phyloP scores from a whole-genome alignment of 1,140 invertebrate species.

The Rhopalosiphum maidis region DNA sequence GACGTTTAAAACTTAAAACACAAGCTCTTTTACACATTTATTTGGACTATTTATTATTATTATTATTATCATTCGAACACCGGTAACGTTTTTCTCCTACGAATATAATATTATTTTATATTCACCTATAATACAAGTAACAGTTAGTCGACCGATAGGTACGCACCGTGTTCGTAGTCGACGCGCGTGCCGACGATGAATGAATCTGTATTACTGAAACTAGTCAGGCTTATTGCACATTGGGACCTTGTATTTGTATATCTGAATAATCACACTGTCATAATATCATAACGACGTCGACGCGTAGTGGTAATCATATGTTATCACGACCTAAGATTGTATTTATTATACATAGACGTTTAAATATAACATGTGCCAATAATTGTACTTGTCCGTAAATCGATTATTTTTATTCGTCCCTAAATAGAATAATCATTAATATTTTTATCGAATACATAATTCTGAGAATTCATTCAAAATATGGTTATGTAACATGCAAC shows the following conservation, averaged over 20 bases:
- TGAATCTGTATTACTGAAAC: background rate
- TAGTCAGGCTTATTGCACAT: background rate
- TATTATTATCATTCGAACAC: background rate
- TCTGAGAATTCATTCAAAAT: background rate
- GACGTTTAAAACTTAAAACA: background rate
- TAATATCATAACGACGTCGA: background rate
- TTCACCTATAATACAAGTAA: background rate
- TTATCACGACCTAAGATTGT: background rate
- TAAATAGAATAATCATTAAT: background rate
- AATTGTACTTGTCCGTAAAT: background rate
- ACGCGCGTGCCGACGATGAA: background rate
- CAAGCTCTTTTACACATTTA: background rate
- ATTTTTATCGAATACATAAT: background rate
- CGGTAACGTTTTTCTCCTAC: background rate
- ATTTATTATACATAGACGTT: background rate
- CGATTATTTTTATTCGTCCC: background rate
- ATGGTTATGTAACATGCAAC: background rate
- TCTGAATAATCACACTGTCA: background rate
- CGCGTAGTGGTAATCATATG: background rate
- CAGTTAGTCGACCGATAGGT: background rate
- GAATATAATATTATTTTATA: background rate
- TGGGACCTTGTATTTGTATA: background rate
- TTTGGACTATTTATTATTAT: background rate
- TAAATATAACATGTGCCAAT: background rate
- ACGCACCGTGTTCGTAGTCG: background rate